phyloP scores from a whole-genome alignment of 2,113 vertebrate genomes.

The Cottus gobio region DNA sequence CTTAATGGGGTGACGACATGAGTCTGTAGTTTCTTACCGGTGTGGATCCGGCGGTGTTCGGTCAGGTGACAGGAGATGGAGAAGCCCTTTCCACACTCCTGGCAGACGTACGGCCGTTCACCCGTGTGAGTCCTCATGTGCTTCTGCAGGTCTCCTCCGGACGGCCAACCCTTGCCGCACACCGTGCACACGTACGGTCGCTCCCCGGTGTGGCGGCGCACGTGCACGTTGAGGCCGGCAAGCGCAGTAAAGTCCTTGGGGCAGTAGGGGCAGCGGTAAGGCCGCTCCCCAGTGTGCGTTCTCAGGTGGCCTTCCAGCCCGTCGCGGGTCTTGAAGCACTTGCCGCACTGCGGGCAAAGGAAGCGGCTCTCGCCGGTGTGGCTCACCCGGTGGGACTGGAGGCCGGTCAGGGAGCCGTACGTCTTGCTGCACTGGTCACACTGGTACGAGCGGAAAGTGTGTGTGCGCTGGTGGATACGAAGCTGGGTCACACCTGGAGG shows the following conservation, averaged over 20 bases:
- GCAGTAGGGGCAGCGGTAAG: constrained; percentile 79
- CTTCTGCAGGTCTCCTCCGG: constrained; percentile 79
- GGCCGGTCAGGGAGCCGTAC: constrained; percentile 66
- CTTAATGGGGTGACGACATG: no score
- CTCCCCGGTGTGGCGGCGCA: constrained; percentile 81
- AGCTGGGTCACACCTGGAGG: constrained; percentile 71
- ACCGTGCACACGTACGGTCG: constrained; percentile 79
- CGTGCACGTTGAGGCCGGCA: constrained; percentile 80
- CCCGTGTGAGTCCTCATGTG: constrained; percentile 81
- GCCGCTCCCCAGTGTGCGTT: constrained; percentile 76
- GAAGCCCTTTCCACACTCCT: constrained; percentile 78
- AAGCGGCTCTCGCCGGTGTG: constrained; percentile 74
- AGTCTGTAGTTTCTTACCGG: constrained; percentile 54
- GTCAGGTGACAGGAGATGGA: constrained; percentile 81
- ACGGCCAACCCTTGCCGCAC: constrained; percentile 80
- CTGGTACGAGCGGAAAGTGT: constrained; percentile 67
- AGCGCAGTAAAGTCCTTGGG: constrained; percentile 77
- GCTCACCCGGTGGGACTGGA: constrained; percentile 66
- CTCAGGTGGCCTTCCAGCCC: constrained; percentile 79
- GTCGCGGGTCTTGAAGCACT: constrained; percentile 76
- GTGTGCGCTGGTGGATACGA: constrained; percentile 79
- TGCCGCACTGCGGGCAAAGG: constrained; percentile 81
- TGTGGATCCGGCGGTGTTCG: constrained; percentile 79
- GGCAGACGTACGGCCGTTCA: constrained; percentile 76
- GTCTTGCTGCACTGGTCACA: constrained; percentile 78